These are phyloP conservation scores for Dryococelus australis DNA, from an alignment of 2,888 invertebrate species.

Conservation along the genomic window DNA sequence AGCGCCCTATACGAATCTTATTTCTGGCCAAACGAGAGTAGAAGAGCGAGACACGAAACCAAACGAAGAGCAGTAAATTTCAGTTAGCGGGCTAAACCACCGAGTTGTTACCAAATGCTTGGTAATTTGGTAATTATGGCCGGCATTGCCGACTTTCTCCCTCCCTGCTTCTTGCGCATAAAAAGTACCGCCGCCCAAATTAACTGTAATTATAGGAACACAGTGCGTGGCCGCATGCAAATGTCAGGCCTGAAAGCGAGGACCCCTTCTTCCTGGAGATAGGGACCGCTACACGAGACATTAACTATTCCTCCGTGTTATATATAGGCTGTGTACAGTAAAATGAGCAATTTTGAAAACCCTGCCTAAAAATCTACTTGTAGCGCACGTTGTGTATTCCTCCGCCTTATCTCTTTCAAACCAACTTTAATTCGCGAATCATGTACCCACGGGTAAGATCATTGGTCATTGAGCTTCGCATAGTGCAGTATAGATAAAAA, in stretches of 20 bases:
- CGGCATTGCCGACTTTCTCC: neutral
- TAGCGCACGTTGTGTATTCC: no score
- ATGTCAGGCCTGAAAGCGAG: neutral
- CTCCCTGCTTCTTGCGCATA: neutral
- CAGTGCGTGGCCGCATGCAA: neutral
- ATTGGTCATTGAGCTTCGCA: no score
- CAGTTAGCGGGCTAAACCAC: neutral
- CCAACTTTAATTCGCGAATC: no score
- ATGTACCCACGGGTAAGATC: no score
- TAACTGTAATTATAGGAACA: neutral
- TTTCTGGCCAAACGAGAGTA: neutral
- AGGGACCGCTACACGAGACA: no score
- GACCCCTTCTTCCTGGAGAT: no score
- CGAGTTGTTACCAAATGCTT: conserved; percentile 7
- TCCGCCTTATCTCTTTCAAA: no score
- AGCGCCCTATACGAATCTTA: neutral
- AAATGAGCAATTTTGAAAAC: no score
- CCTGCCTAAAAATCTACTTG: no score
- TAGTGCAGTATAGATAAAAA: no score
- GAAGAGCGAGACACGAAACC: neutral
- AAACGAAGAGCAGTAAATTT: neutral
- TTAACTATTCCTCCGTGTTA: no score
- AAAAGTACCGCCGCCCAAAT: neutral
- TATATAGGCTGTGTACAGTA: no score
- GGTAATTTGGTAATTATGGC: neutral